Percentiles rank a stretch among this genome's conserved stretches.
Evolutionary conservation across 2,113 vertebrate species (phyloP).

Genomic region (Falco punctatus): DNA sequence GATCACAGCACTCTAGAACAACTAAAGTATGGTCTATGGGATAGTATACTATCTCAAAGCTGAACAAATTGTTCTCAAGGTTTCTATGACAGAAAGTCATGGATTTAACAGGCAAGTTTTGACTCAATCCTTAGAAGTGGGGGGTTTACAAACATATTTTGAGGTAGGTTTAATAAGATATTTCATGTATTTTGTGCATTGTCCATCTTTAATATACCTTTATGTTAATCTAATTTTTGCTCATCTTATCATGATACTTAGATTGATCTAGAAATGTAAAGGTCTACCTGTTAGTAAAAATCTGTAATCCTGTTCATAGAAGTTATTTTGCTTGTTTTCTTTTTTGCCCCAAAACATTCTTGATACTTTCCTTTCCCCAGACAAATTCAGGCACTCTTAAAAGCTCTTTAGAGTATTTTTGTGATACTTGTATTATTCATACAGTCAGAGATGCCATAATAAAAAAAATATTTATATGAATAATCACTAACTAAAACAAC

Average conservation of each 20-base stretch:
- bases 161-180: neutral
- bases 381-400: neutral
- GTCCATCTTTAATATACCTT: neutral
- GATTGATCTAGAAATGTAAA: neutral
- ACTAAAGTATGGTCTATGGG: fast-evolving
- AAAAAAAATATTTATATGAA: neutral
- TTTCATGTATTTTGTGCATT: neutral
- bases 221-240: neutral
- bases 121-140: neutral
- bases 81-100: neutral
- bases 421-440: neutral
- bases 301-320: neutral
- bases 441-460: neutral
- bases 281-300: neutral
- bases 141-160: neutral
- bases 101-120: neutral
- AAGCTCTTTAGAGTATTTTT: neutral
- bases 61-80: neutral
- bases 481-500: neutral
- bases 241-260: neutral
- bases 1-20: neutral
- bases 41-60: neutral
- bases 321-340: neutral
- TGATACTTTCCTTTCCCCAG: neutral
- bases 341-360: neutral